phyloP scores from a whole-genome alignment of 2,888 invertebrate genomes.

The Miltochrista miniata region DNA sequence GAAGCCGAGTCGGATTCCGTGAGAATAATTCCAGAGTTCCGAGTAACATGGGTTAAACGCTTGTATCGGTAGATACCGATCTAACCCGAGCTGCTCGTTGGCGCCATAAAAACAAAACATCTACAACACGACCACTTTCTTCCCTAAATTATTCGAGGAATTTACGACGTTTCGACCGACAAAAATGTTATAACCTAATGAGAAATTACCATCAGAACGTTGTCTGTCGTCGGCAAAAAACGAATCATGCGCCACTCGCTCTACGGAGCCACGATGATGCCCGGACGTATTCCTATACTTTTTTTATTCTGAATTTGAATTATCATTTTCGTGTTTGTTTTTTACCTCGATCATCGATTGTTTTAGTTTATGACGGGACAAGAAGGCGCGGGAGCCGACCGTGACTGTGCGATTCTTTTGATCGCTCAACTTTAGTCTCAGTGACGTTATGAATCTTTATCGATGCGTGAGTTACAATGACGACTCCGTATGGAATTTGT shows the following conservation, averaged over 20 bases:
- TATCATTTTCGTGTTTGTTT: slow-evolving; percentile 65
- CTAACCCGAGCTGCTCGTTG: slow-evolving; percentile 78
- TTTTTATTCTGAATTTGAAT: slow-evolving; percentile 70
- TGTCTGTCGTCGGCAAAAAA: slow-evolving; percentile 72
- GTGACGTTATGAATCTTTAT: slow-evolving; percentile 43
- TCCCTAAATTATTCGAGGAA: slow-evolving; percentile 82
- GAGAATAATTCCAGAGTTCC: slow-evolving; percentile 76
- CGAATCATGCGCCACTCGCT: slow-evolving; percentile 59
- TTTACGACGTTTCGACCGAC: slow-evolving; percentile 79
- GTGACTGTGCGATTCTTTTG: slow-evolving; percentile 69
- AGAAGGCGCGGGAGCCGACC: slow-evolving; percentile 67
- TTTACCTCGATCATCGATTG: slow-evolving; percentile 67
- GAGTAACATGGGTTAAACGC: slow-evolving; percentile 82
- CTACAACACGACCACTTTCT: slow-evolving; percentile 79
- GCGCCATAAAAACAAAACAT: slow-evolving; percentile 84
- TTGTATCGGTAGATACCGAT: slow-evolving; percentile 81
- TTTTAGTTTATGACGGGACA: slow-evolving; percentile 66
- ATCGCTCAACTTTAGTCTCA: slow-evolving; percentile 41
- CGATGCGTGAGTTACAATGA: slow-evolving; percentile 52
- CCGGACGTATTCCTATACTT: slow-evolving; percentile 58
- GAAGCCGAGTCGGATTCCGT: slow-evolving; percentile 56
- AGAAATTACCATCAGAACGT: slow-evolving; percentile 79
- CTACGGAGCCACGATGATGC: slow-evolving; percentile 49
- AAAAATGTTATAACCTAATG: slow-evolving; percentile 82
- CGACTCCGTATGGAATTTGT: slow-evolving; percentile 34